These are phyloP conservation scores for Murina feae DNA, from an alignment of 2,113 vertebrate genomes.

Conservation along the genomic window DNA sequence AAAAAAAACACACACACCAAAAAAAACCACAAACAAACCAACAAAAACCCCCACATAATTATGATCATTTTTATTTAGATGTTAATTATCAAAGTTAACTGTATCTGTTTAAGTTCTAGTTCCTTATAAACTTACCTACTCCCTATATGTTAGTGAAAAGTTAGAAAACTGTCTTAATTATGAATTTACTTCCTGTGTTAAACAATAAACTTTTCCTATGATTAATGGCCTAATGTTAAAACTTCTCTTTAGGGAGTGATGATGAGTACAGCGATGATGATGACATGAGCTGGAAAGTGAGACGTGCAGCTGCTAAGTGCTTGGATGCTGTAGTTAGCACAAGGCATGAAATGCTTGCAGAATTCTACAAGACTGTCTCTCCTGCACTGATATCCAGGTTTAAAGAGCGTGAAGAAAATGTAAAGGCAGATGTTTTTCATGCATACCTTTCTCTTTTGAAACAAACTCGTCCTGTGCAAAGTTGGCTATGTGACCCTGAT, in stretches of 20 bases:
- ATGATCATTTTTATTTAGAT: neutral
- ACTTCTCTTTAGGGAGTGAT: constrained; percentile 89
- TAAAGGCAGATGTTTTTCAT: constrained; percentile 98
- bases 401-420: constrained; percentile 98
- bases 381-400: constrained; percentile 96
- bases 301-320: constrained; percentile 95
- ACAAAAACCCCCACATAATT: too few relatives aligned
- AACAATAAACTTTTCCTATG: neutral
- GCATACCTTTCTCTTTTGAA: constrained; percentile 98
- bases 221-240: constrained; percentile 18
- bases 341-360: constrained; percentile 98
- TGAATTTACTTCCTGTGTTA: neutral
- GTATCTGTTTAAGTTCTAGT: neutral
- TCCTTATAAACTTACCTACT: neutral
- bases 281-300: constrained; percentile 99
- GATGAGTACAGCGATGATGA: constrained; percentile 99
- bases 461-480: constrained; percentile 97
- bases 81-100: neutral
- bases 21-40: too few relatives aligned
- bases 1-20: too few relatives aligned
- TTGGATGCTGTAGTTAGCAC: constrained; percentile 97
- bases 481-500: constrained; percentile 97
- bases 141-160: neutral
- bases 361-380: constrained; percentile 97
- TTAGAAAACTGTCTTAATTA: neutral